Percentiles rank a stretch among this genome's conserved stretches.
phyloP scores from a whole-genome alignment of 2,888 invertebrate genomes.

The Leucania comma region DNA sequence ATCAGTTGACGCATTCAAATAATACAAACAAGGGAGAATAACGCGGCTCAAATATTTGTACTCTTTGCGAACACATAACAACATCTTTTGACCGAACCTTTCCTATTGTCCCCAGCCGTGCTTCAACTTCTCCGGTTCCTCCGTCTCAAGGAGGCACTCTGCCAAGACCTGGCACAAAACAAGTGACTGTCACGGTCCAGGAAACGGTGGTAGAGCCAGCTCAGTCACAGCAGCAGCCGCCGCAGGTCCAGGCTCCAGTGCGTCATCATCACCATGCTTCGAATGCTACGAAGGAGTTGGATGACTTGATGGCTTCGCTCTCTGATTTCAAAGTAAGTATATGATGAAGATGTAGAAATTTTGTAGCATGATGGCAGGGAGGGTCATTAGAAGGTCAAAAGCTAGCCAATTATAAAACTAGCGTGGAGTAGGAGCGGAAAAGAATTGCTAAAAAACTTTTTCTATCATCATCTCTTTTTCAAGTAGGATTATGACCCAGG shows the following conservation, averaged over 20 bases:
- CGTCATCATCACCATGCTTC: slow-evolving; percentile 92
- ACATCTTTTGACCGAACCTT: not conserved
- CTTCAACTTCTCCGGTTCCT: slow-evolving; percentile 81
- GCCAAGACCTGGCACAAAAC: slow-evolving; percentile 90
- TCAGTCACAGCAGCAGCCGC: slow-evolving; percentile 80
- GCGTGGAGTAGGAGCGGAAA: too few species aligned
- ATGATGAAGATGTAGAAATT: not conserved
- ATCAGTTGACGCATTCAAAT: not conserved
- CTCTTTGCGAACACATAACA: not conserved
- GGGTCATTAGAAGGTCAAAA: not conserved
- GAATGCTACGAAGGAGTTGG: slow-evolving; percentile 97
- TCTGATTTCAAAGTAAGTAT: slow-evolving; percentile 97
- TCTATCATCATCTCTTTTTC: too few species aligned
- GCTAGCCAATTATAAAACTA: not conserved
- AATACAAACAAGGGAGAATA: not conserved
- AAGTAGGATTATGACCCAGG: too few species aligned
- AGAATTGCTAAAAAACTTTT: too few species aligned
- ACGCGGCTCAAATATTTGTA: not conserved
- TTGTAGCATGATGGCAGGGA: not conserved
- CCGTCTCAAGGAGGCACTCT: slow-evolving; percentile 78
- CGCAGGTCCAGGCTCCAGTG: slow-evolving; percentile 72
- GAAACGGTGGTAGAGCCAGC: slow-evolving; percentile 89
- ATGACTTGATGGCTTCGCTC: slow-evolving; percentile 98
- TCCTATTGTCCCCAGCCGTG: slow-evolving; percentile 73
- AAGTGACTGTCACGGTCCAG: slow-evolving; percentile 90